Evolutionary conservation across 2,888 invertebrate species (phyloP).

Genomic region (Cantharis nigra): DNA sequence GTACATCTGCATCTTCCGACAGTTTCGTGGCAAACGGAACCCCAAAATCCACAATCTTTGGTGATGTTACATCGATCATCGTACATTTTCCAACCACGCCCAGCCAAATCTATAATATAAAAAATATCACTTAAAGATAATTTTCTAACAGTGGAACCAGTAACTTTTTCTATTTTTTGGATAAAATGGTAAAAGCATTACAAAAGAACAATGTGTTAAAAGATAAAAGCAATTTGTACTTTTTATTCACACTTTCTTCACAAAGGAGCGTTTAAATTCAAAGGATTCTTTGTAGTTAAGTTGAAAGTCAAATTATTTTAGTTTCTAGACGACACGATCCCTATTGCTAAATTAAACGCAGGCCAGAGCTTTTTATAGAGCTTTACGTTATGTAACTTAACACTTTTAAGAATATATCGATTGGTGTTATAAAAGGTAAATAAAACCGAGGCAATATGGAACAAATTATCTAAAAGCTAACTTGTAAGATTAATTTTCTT

Average conservation of each 20-base stretch:
- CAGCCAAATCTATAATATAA: conserved; percentile 58
- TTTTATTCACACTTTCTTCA: background rate
- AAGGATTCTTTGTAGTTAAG: background rate
- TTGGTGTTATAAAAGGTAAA: background rate
- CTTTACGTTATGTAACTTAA: background rate
- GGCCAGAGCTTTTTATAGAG: background rate
- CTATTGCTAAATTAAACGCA: background rate
- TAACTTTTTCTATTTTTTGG: background rate
- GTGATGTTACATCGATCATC: conserved; percentile 76
- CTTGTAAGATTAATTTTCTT: background rate
- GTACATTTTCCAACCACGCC: conserved; percentile 68
- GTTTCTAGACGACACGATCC: background rate
- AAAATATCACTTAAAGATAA: conserved; percentile 13
- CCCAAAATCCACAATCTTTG: conserved; percentile 75
- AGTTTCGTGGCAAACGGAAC: conserved; percentile 72
- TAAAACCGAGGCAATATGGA: background rate
- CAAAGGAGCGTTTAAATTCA: background rate
- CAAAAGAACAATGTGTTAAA: background rate
- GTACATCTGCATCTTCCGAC: conserved; percentile 75
- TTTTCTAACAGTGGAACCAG: background rate
- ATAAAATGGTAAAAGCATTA: background rate
- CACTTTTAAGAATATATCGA: background rate
- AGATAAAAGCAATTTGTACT: background rate
- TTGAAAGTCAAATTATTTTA: background rate
- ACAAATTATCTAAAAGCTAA: background rate